Percentiles rank a stretch among this genome's conserved stretches.
Evolutionary conservation across 2,888 invertebrate species (phyloP).

Genomic region (Idaea biselata): DNA sequence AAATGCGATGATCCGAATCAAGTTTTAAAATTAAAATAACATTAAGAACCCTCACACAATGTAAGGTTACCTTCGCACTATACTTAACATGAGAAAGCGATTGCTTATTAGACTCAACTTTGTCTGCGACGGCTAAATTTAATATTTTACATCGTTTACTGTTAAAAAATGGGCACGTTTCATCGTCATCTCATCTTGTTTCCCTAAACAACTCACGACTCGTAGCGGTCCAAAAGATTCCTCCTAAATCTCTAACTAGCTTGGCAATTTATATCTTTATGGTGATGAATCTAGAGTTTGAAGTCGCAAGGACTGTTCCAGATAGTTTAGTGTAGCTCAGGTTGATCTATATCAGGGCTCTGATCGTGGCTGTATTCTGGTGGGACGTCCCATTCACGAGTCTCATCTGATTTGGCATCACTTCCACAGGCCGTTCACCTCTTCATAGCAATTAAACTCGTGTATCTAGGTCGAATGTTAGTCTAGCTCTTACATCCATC

Average conservation of each 20-base stretch:
- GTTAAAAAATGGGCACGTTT: constrained; percentile 35
- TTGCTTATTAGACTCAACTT: neutral
- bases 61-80: neutral
- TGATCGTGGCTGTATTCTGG: constrained; percentile 38
- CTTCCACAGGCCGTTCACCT: constrained; percentile 52
- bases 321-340: constrained; percentile 32
- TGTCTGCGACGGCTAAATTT: neutral
- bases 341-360: constrained; percentile 38
- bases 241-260: constrained; percentile 23
- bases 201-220: constrained; percentile 35
- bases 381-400: constrained; percentile 67
- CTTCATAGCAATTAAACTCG: constrained; percentile 54
- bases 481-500: constrained; percentile 17
- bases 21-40: constrained; percentile 6
- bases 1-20: constrained; percentile 17
- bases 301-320: constrained; percentile 18
- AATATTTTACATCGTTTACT: constrained; percentile 11
- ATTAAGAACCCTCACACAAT: neutral
- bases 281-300: neutral
- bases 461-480: constrained; percentile 42
- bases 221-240: constrained; percentile 25
- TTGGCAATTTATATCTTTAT: neutral
- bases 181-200: constrained; percentile 31
- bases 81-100: neutral
- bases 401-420: constrained; percentile 46